phyloP scores from a whole-genome alignment of 2,113 vertebrate species.

The Hemiprocne comata region DNA sequence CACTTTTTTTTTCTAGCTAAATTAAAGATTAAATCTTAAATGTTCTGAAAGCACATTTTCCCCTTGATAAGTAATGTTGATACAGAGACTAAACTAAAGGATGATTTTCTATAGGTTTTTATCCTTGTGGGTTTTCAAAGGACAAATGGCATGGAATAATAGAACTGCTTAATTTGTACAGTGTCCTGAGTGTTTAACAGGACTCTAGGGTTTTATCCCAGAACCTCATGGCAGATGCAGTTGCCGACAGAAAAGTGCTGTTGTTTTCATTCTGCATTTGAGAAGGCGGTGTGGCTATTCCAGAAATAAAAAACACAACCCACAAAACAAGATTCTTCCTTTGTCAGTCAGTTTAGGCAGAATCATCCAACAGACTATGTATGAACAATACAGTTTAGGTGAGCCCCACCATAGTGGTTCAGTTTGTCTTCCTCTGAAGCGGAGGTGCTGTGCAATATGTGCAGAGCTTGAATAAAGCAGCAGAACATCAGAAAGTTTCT shows the following conservation, averaged over 20 bases:
- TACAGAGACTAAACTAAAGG: not conserved
- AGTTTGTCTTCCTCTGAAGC: not conserved
- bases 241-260: not conserved
- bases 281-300: not conserved
- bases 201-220: not conserved
- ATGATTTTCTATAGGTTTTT: not conserved
- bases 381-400: accelerated
- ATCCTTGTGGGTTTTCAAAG: not conserved
- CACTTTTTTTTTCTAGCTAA: not conserved
- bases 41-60: not conserved
- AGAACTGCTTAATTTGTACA: not conserved
- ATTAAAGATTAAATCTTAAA: not conserved
- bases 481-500: not conserved
- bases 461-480: not conserved
- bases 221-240: not conserved
- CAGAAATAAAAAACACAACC: not conserved
- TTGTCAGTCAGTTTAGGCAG: not conserved
- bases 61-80: not conserved
- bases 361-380: not conserved
- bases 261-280: not conserved
- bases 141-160: not conserved
- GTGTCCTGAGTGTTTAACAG: not conserved
- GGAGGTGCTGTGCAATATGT: accelerated
- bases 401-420: not conserved
- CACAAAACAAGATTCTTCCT: not conserved